These are phyloP conservation scores for Lateolabrax maculatus DNA, from an alignment of 2,797 vertebrate genomes.

Conservation along the genomic window DNA sequence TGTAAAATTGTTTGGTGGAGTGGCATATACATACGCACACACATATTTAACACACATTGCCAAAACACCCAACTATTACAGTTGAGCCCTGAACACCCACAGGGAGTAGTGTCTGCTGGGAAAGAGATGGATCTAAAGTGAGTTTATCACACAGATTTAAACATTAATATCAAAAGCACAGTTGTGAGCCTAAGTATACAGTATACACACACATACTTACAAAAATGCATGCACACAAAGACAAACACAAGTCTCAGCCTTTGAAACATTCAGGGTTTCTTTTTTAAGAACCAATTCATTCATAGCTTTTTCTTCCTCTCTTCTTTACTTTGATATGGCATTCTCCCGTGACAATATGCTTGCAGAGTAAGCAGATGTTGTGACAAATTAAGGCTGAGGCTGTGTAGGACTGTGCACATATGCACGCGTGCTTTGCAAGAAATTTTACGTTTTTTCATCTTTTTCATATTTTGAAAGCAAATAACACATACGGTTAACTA, in stretches of 20 bases:
- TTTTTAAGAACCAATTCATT: slow-evolving; percentile 49
- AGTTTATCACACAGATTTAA: slow-evolving; percentile 52
- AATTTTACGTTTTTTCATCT: slow-evolving; percentile 11
- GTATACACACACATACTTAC: not conserved
- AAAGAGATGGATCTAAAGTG: slow-evolving; percentile 41
- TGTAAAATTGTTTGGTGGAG: not conserved
- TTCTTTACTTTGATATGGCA: slow-evolving; percentile 29
- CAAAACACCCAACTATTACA: slow-evolving; percentile 13
- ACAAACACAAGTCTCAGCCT: slow-evolving; percentile 19
- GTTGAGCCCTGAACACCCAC: slow-evolving; percentile 14
- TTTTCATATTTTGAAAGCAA: slow-evolving; percentile 31
- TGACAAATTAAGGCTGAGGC: slow-evolving; percentile 51
- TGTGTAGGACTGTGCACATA: slow-evolving; percentile 20
- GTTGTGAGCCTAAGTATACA: slow-evolving; percentile 9
- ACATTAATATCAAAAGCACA: slow-evolving; percentile 57
- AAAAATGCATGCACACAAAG: not conserved
- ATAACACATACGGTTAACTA: slow-evolving; percentile 24
- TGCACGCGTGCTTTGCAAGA: slow-evolving; percentile 10
- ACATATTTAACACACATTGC: slow-evolving; percentile 5
- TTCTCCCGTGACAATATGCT: slow-evolving; percentile 48
- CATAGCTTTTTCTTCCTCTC: slow-evolving; percentile 18
- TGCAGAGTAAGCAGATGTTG: slow-evolving; percentile 45
- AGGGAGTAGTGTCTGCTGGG: slow-evolving; percentile 46
- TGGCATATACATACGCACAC: slow-evolving; percentile 1
- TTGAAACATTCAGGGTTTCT: slow-evolving; percentile 53